Conservation (phyloP, 2,113 vertebrate genomes). For the Eolophus roseicapilla region DNA sequence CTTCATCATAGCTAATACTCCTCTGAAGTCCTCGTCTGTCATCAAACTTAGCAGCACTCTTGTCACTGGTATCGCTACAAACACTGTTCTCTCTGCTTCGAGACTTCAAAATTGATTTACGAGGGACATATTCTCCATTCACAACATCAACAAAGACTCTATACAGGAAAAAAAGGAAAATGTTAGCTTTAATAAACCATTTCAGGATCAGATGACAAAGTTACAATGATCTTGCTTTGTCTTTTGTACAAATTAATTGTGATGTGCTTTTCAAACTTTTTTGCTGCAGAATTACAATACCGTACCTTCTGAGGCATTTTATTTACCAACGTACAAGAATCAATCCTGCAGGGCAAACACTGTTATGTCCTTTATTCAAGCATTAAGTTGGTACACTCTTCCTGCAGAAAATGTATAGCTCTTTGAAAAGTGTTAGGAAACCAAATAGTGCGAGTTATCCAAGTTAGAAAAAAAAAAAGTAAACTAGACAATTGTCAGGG, state of each 20-base stretch:
- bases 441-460: not conserved
- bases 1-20: conserved; percentile 78
- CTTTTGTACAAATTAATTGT: conserved; percentile 59
- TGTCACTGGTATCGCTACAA: conserved; percentile 90
- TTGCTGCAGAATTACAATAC: not conserved
- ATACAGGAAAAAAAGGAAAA: conserved; percentile 46
- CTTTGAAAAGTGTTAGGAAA: not conserved
- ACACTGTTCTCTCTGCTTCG: conserved; percentile 98
- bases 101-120: conserved; percentile 97
- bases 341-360: not conserved
- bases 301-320: conserved; percentile 44
- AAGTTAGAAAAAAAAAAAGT: not conserved
- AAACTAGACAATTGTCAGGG: not conserved
- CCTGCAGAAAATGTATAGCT: not conserved
- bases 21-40: conserved; percentile 82
- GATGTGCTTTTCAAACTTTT: conserved; percentile 49
- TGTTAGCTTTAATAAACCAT: conserved; percentile 53
- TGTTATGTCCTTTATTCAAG: not conserved
- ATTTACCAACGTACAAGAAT: conserved; percentile 5
- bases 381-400: not conserved
- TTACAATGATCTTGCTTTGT: conserved; percentile 44
- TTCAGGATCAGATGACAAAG: conserved; percentile 54
- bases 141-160: conserved; percentile 96
- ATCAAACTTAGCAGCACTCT: conserved; percentile 84
- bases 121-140: conserved; percentile 89